phyloP scores from a whole-genome alignment of 2,113 vertebrate genomes.

The Lethenteron camtschaticum region DNA sequence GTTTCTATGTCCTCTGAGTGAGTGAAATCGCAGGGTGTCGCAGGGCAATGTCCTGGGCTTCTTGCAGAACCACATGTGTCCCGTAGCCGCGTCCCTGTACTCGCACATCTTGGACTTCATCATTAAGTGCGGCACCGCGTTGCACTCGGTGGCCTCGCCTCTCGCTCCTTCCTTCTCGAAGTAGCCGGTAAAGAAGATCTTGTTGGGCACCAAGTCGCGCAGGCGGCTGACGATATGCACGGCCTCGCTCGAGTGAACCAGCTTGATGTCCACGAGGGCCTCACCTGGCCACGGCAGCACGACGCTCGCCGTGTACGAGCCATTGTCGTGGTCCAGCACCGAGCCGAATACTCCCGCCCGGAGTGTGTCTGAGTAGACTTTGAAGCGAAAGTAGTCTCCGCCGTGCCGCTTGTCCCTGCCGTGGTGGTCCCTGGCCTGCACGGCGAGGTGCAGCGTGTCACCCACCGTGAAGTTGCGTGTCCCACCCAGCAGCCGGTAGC shows the following conservation, averaged over 20 bases:
- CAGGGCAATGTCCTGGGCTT: constrained; percentile 67
- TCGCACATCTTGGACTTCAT: constrained; percentile 43
- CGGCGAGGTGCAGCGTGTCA: constrained; percentile 9
- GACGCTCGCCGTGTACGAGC: constrained; percentile 13
- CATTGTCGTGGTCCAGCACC: constrained; percentile 14
- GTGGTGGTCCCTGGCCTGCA: constrained; percentile 11
- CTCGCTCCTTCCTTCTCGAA: constrained; percentile 50
- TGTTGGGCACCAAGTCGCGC: constrained; percentile 46
- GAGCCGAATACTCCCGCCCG: constrained; percentile 15
- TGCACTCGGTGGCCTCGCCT: constrained; percentile 52
- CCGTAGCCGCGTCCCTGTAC: constrained; percentile 66
- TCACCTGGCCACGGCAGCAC: constrained; percentile 14
- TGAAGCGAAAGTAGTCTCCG: constrained; percentile 17
- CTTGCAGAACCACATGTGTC: constrained; percentile 93
- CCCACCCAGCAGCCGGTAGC: not conserved
- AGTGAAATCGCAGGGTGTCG: constrained; percentile 56
- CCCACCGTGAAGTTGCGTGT: constrained; percentile 10
- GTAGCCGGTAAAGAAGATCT: constrained; percentile 73
- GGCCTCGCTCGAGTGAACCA: constrained; percentile 18
- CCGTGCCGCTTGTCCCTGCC: constrained; percentile 14
- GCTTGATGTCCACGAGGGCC: constrained; percentile 12
- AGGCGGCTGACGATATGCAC: constrained; percentile 21
- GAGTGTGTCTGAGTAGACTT: constrained; percentile 11
- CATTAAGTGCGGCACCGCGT: constrained; percentile 42
- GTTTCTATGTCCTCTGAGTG: constrained; percentile 57